Conservation (phyloP, 2,113 vertebrate genomes). For the Myotis davidii region DNA sequence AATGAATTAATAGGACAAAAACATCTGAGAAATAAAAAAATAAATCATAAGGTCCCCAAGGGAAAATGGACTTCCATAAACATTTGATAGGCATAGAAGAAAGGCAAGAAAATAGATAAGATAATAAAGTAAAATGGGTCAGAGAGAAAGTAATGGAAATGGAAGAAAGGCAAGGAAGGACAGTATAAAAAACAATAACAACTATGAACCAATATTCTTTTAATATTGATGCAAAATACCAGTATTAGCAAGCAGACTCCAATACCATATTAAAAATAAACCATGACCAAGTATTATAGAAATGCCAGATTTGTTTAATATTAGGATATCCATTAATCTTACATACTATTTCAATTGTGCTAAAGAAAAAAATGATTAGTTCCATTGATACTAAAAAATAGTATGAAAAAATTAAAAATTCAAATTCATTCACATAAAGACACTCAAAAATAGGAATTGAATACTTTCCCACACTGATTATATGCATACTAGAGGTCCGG, state of each 20-base stretch:
- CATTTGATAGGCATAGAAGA: neutral
- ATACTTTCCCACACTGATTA: neutral
- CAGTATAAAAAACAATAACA: neutral
- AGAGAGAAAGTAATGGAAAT: neutral
- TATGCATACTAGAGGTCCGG: neutral
- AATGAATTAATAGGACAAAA: neutral
- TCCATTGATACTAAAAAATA: neutral
- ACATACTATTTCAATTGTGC: neutral
- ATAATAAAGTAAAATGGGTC: neutral
- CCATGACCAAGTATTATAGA: neutral
- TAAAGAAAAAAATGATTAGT: slow-evolving; percentile 1
- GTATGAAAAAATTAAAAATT: neutral
- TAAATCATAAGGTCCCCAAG: neutral
- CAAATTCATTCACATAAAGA: neutral
- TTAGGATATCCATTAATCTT: slow-evolving; percentile 2
- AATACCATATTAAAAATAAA: neutral
- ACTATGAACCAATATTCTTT: neutral
- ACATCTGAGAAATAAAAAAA: neutral
- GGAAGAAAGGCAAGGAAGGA: neutral
- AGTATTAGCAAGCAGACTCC: neutral
- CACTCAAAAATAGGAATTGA: neutral
- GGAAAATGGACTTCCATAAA: neutral
- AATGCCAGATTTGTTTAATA: neutral
- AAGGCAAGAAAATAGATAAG: neutral
- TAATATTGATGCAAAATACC: neutral